Evolutionary conservation across 2,113 vertebrate species (phyloP), one percentile per base, ranked within the genome.

Genomic region (Sceloporus tristichus): DNA sequence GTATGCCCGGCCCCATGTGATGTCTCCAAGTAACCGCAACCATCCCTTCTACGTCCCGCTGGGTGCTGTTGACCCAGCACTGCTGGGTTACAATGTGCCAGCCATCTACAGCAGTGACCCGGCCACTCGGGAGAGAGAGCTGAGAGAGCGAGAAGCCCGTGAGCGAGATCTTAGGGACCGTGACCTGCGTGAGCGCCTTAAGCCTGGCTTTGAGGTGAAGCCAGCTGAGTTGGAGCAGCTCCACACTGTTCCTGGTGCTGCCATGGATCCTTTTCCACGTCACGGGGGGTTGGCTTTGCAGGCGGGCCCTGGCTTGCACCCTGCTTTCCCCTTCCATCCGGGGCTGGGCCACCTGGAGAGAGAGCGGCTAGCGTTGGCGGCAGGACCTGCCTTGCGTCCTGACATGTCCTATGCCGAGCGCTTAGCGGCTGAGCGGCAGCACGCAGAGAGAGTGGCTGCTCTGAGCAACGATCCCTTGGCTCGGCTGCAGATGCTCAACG

Each of bases 401-500:
- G 97, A 95, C 90, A 97, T 97, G 97, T 97, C 94, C 38, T 97
- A 96, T 0, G 96, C 96, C 0, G 97, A 97, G 93, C 97, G 93
- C 85, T 91, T 96, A 94, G 96, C 97, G 1, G 97, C 96, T 2
- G 97, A 96, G 92, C 97, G 97, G 91, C 97, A 96, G 96, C 98
- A 96, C 0, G 98, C 97, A 0, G 98, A 97, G 94, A 96, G 96
- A 94, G 97, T 97, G 97, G 98, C 97, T 1, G 97, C 97, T 54
- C 94, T 98, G 88, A 97, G 97, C 95, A 97, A 97, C 0, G 98
- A 99, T 91, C 98, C 98, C 34, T 96, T 98, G 95, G 98, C 98
- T 83, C 97, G 98, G 90, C 98, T 99, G 92, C 99, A 99, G 97
- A 99, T 99, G 99, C 95, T 99, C 91, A 99, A 99, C 54, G 98